Evolutionary conservation across 2,797 vertebrate genomes (phyloP).

Genomic region (Bradypodion ventrale): DNA sequence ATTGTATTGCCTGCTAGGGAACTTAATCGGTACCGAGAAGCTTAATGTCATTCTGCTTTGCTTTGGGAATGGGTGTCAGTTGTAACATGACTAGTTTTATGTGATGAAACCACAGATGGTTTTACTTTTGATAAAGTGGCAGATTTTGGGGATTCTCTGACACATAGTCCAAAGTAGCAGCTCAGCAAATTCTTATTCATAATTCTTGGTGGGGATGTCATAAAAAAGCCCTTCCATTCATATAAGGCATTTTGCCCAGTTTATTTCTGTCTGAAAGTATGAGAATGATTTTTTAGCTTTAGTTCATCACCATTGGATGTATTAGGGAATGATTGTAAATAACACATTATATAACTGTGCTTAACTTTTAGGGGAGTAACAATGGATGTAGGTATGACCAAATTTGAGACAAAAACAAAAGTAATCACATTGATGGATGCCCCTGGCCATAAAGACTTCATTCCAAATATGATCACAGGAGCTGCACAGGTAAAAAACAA

Average conservation of each 20-base stretch:
- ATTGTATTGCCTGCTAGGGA: neutral
- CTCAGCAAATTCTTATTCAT: neutral
- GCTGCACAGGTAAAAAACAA: constrained; percentile 89
- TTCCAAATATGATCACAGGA: constrained; percentile 99
- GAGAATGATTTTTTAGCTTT: neutral
- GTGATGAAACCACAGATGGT: neutral
- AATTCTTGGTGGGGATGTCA: neutral
- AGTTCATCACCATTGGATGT: neutral
- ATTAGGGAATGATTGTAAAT: constrained; percentile 35
- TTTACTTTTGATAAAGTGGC: neutral
- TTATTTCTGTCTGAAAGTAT: neutral
- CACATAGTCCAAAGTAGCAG: neutral
- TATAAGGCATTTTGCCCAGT: neutral
- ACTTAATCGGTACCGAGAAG: neutral
- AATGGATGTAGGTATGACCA: constrained; percentile 99
- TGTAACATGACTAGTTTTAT: neutral
- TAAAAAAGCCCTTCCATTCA: neutral
- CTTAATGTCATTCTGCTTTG: neutral
- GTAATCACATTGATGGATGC: constrained; percentile 98
- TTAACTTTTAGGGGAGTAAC: constrained; percentile 90
- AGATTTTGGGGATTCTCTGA: neutral
- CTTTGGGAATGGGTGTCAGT: neutral
- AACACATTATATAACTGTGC: rapidly evolving
- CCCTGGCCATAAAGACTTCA: constrained; percentile 98
- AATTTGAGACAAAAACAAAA: constrained; percentile 95